A percentile compares a stretch with the other conserved stretches of the same genome.
These are phyloP conservation scores for Physocephala rufipes DNA, from an alignment of 2,888 invertebrate species.

Conservation along the genomic window DNA sequence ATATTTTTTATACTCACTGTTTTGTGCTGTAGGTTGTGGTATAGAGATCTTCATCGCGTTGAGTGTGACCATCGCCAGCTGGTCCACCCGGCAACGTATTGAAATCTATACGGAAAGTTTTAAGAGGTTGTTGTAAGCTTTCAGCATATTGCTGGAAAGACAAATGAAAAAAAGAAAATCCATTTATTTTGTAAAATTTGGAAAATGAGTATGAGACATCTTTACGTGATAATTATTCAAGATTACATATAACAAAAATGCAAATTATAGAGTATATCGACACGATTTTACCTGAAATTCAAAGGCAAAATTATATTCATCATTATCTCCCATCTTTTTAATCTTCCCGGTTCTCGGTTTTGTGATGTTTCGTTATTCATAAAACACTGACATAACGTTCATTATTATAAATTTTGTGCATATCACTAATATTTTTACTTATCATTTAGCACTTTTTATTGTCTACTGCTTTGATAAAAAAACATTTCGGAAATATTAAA, in stretches of 20 bases:
- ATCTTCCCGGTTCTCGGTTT: slow-evolving; percentile 13
- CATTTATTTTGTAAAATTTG: slow-evolving; percentile 4
- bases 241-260: slow-evolving; percentile 25
- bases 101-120: slow-evolving; percentile 66
- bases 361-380: background rate
- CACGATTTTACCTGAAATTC: slow-evolving; percentile 76
- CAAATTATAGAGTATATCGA: slow-evolving; percentile 24
- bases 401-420: too few species aligned
- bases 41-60: slow-evolving; percentile 60
- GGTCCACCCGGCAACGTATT: slow-evolving; percentile 58
- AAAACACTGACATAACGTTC: slow-evolving; percentile 23
- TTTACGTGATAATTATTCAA: background rate
- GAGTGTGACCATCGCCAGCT: slow-evolving; percentile 57
- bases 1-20: slow-evolving; percentile 59
- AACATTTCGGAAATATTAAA: too few species aligned
- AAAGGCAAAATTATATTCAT: slow-evolving; percentile 74
- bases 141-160: slow-evolving; percentile 64
- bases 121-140: slow-evolving; percentile 65
- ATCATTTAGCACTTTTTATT: too few species aligned
- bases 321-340: slow-evolving; percentile 59
- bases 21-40: slow-evolving; percentile 65
- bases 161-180: slow-evolving; percentile 38
- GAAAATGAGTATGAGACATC: background rate
- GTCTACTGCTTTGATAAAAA: too few species aligned
- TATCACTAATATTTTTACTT: too few species aligned